Base-by-base conservation (phyloP, 2,797 vertebrate genomes). In the Odontamblyopus lacepedii region DNA sequence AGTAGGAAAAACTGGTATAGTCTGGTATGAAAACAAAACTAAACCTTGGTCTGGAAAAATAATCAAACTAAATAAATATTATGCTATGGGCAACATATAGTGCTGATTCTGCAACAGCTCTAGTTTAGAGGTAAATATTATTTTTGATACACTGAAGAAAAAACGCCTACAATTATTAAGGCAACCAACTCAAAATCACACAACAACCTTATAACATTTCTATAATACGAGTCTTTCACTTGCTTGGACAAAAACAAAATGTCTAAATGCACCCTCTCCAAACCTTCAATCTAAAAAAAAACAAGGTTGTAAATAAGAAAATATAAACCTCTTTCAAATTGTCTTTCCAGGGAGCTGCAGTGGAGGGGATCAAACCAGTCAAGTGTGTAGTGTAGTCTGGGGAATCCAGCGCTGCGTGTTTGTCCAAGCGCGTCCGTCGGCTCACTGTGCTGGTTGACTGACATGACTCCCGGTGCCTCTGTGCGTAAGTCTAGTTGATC, bases 391-490 rank as follows among this genome's bases (percentile, higher is more conserved):
- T 62, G 67, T 16, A 63, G 32, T 48, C 66, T 63, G 57, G 26
- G 70, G 73, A 57, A 78, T 71, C 73, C 59, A 57, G 35, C 72
- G 73, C 67, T 35, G 67, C 38, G 23, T 66, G 80, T 77, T 80
- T 63, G 56, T 70, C 72, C 73, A 51, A 55, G 74, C 74, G 62
- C 74, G 76, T 26, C 35, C 26, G 69, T 67, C 72, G 59, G 66
- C 72, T 23, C 70, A 32, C 60, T 35, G 67, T 55, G 74, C 38
- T 73, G 64, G 74, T 7, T 29, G 29, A 19, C 44, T 60, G 51
- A 77, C 75, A 74, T 70, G 61, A 75, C 62, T 74, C 72, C 59
- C 4, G 69, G 60, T 74, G 48, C 70, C 63, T 38, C 6, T 61
- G 66, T 66, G 66, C 30, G 18, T 41, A 63, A 69, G 73, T 73